Percentiles rank a stretch among this genome's conserved stretches.
These are phyloP conservation scores for Xenentodon cancila DNA, from an alignment of 2,797 vertebrate genomes.

Conservation along the genomic window DNA sequence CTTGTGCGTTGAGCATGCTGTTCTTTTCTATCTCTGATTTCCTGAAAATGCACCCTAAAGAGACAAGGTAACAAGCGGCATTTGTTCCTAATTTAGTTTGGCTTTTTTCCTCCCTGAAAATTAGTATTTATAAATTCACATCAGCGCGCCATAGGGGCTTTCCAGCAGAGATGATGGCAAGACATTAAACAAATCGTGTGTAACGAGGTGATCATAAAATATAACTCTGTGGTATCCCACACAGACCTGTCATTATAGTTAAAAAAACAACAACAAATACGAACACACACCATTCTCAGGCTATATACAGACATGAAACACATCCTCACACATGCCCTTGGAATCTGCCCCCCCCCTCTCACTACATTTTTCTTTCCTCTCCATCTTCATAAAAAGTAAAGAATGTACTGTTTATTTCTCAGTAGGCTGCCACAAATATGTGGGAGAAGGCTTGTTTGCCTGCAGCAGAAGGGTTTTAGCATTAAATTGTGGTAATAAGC, in stretches of 20 bases:
- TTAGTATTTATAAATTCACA: slow-evolving; percentile 80
- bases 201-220: slow-evolving; percentile 83
- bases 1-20: slow-evolving; percentile 20
- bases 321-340: slow-evolving; percentile 33
- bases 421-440: slow-evolving; percentile 50
- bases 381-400: slow-evolving; percentile 70
- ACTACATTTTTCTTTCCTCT: slow-evolving; percentile 31
- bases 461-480: slow-evolving; percentile 35
- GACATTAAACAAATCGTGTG: slow-evolving; percentile 82
- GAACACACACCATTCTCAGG: slow-evolving; percentile 47
- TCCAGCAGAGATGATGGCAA: slow-evolving; percentile 85
- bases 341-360: slow-evolving; percentile 35
- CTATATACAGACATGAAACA: slow-evolving; percentile 55
- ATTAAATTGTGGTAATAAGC: slow-evolving; percentile 46
- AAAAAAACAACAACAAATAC: slow-evolving; percentile 61
- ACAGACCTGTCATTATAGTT: slow-evolving; percentile 80
- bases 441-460: slow-evolving; percentile 27
- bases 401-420: slow-evolving; percentile 71
- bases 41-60: slow-evolving; percentile 50
- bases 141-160: slow-evolving; percentile 77
- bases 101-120: slow-evolving; percentile 61
- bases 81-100: slow-evolving; percentile 77
- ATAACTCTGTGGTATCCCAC: slow-evolving; percentile 78
- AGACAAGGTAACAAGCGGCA: slow-evolving; percentile 69
- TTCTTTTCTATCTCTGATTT: slow-evolving; percentile 43